Evolutionary conservation across 2,113 vertebrate species (phyloP), one percentile per base, ranked within the genome.

Genomic region (Panthera leo): DNA sequence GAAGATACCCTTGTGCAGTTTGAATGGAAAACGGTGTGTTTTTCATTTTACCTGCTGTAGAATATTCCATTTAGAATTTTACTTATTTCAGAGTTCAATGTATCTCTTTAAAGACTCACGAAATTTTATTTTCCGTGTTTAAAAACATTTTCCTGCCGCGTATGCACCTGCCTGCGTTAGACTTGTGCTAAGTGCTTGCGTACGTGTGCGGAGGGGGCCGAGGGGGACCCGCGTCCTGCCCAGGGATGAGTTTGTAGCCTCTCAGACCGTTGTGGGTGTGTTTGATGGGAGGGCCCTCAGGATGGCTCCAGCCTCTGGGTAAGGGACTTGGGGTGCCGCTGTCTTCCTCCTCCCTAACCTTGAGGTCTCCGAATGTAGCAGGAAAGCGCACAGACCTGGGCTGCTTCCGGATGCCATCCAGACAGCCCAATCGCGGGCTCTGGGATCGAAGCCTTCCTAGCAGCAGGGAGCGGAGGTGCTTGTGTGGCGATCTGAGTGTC

Each of bases 291-390:
- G 19, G 19, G 19, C 31, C 36, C 8, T 53, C 48, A 25, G 87
- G n/a, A 1, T 51, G 2, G 27, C n/a, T 25, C 11, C 29, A 0
- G 14, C 15, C n/a, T 6, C 34, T 70, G 7, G 21, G 4, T 23
- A 2, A 3, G 27, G 19, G 36, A 63, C 14, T 61, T 4, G 0
- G 2, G 5, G 16, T 31, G 1, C 1, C 0, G 1, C 42, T 65
- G 21, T 58, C n/a, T 36, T 70, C 31, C 45, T 76, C 36, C 25
- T 51, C 39, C 36, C 25, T 39, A 34, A 34, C 27, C 11, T 61
- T 1, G 36, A 42, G 1, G 1, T 19, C 29, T 79, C 53, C 36
- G 29, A 76, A 25, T 11, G 5, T 7, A 31, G 68, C 61, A 21
- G 92, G 7, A 4, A 7, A 5, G 16, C 0, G 0, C 29, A 4